phyloP scores from a whole-genome alignment of 1,140 invertebrate genomes.

The Oscheius sp. region DNA sequence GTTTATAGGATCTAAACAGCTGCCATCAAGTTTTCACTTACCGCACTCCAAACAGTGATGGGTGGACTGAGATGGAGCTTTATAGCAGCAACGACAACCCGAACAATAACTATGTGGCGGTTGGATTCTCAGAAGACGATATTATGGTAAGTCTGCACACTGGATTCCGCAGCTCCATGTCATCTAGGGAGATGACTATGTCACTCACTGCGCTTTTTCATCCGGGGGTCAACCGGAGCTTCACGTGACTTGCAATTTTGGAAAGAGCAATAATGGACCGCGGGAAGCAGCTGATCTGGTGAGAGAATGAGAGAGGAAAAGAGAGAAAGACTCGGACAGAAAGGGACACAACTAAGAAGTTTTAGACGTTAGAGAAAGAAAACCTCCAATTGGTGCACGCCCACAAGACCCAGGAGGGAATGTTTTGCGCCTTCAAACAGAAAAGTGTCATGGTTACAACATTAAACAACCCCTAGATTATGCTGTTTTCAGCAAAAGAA shows the following conservation, averaged over 20 bases:
- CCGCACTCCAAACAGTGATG: background rate
- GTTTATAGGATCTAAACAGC: too few relatives aligned
- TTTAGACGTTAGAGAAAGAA: background rate
- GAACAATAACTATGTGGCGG: conserved; percentile 12
- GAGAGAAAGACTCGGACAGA: background rate
- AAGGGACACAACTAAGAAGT: background rate
- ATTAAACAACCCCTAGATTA: too few relatives aligned
- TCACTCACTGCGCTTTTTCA: background rate
- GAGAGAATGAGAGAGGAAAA: too few relatives aligned
- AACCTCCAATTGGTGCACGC: background rate
- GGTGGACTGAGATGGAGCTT: conserved; percentile 18
- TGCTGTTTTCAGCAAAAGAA: too few relatives aligned
- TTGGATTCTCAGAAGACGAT: conserved; percentile 27
- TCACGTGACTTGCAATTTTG: background rate
- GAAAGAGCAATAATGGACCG: background rate
- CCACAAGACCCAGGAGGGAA: background rate
- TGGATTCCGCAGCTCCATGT: background rate
- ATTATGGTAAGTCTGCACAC: background rate
- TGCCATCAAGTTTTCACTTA: background rate
- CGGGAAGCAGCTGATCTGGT: background rate
- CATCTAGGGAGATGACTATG: background rate
- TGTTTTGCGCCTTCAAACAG: conserved; percentile 22
- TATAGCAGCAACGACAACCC: conserved; percentile 1
- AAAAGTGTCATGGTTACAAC: conserved; percentile 2
- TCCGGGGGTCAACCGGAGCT: background rate